phyloP scores from a whole-genome alignment of 2,797 vertebrate genomes.

The Pangasius macronema region DNA sequence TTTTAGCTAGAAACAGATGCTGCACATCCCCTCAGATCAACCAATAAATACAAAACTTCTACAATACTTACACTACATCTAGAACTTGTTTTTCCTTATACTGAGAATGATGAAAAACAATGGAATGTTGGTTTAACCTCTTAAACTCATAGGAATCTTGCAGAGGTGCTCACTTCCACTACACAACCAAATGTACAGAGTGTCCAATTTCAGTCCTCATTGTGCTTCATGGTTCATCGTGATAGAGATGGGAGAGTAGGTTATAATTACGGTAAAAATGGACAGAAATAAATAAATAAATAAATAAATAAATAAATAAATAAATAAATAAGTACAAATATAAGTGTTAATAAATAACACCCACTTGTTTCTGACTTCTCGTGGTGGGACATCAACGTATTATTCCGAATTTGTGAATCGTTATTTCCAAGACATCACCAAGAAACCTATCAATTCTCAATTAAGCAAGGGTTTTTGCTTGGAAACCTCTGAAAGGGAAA shows the following conservation, averaged over 20 bases:
- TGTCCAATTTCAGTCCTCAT: too few relatives aligned
- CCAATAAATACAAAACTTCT: neutral
- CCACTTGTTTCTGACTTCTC: neutral
- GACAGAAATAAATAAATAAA: too few relatives aligned
- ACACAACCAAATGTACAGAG: neutral
- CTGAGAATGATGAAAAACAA: neutral
- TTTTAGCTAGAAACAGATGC: constrained; percentile 22
- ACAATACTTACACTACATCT: neutral
- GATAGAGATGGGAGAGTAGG: too few relatives aligned
- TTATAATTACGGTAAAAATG: too few relatives aligned
- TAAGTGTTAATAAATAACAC: neutral
- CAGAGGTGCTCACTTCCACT: neutral
- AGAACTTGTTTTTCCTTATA: neutral
- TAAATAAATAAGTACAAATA: too few relatives aligned
- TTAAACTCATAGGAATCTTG: neutral
- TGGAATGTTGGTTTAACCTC: neutral
- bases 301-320: too few relatives aligned
- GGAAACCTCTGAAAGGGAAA: neutral
- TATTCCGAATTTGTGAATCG: too few relatives aligned
- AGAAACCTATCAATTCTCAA: too few relatives aligned
- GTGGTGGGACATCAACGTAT: too few relatives aligned
- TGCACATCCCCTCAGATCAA: neutral
- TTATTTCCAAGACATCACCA: too few relatives aligned
- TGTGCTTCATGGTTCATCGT: too few relatives aligned
- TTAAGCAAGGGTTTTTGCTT: neutral